Base-by-base conservation (phyloP, 1,140 invertebrate genomes). In the Sarcophaga peregrina region DNA sequence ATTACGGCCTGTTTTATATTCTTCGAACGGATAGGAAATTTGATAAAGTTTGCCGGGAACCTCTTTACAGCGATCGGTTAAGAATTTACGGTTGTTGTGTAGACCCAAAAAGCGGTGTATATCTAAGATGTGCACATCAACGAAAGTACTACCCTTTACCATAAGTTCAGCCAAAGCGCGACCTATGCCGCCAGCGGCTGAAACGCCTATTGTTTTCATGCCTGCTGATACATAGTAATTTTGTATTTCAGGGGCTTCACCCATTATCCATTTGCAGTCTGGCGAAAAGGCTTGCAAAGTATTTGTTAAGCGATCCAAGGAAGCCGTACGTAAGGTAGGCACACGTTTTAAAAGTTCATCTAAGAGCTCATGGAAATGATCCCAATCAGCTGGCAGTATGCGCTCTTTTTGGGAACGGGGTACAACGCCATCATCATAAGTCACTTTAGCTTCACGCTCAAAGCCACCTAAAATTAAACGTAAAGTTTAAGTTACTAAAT, bases 211-310 rank as follows among this genome's bases (percentile, higher is more conserved):
- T 0, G 97, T 98, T 92, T 98, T 98, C 94, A 99, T 97, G 50
- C 98, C 98, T 82, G 97, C 97, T 5, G 98, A 97, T 25, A 99
- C 94, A 90, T 95, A 97, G 91, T 99, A 99, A 88, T 99, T 99
- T 86, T 94, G 92, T 83, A 99, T 95, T 95, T 99, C 97, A 0
- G 97, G 95, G 15, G 96, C 93, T 93, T 99, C 96, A 3, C 98
- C 98, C 15, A 99, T 92, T 72, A 97, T 96, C 96, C 96, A 97
- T 88, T 96, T 96, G 88, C 95, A 96, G 89, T 97, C 96, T 0
- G 96, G 98, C 47, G 97, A 98, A 92, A 99, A 99, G 54, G 96
- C 96, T 92, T 99, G 98, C 1, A 97, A 95, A 9, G 95, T 95
- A 89, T 97, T 97, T 85, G 94, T 95, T 13, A 99, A 91, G 85